Evolutionary conservation across 2,888 invertebrate species (phyloP).

Genomic region (Agrenia bidenticulata): DNA sequence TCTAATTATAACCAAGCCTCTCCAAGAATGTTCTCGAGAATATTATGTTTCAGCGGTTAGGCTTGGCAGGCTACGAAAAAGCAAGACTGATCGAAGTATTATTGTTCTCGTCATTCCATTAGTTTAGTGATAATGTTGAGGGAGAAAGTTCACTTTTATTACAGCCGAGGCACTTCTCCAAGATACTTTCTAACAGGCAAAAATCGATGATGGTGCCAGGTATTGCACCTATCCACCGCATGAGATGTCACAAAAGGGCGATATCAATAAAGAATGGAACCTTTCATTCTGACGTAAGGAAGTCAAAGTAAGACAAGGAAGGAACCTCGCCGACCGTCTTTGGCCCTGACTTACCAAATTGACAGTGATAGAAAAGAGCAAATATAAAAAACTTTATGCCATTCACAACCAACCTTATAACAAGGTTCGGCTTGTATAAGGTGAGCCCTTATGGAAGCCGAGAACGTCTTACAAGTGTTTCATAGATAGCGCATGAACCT

Average conservation of each 20-base stretch:
- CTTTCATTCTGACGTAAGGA: slow-evolving; percentile 7
- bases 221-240: not conserved
- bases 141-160: slow-evolving; percentile 1
- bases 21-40: too few relatives aligned
- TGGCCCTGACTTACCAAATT: not conserved
- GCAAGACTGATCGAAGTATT: too few relatives aligned
- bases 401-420: too few relatives aligned
- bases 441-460: too few relatives aligned
- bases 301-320: slow-evolving; percentile 5
- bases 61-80: too few relatives aligned
- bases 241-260: slow-evolving; percentile 5
- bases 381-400: not conserved
- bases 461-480: too few relatives aligned
- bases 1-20: too few relatives aligned
- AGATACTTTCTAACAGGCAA: too few relatives aligned
- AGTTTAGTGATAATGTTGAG: slow-evolving; percentile 2
- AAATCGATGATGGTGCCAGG: too few relatives aligned
- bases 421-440: too few relatives aligned
- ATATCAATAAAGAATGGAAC: slow-evolving; percentile 11
- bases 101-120: not conserved
- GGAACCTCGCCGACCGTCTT: not conserved
- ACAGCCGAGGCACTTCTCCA: not conserved
- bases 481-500: too few relatives aligned
- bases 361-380: slow-evolving; percentile 2
- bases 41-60: too few relatives aligned